phyloP scores from a whole-genome alignment of 2,113 vertebrate species.

The Terrapene triunguis region DNA sequence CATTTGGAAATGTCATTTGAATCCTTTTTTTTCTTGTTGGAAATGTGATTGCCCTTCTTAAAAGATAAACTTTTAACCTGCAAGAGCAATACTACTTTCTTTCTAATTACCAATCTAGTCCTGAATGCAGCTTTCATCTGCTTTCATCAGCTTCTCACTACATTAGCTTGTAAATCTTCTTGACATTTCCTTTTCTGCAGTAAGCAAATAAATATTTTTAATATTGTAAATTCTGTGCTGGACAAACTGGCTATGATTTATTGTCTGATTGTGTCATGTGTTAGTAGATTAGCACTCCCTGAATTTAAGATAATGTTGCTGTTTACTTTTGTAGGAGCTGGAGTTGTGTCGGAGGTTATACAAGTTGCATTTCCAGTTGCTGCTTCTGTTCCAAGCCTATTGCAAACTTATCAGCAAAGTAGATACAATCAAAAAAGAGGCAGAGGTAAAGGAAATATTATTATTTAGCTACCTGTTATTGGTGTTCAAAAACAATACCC shows the following conservation, averaged over 20 bases:
- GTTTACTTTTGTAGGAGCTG: slow-evolving; percentile 87
- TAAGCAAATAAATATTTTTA: slow-evolving; percentile 69
- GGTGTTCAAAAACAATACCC: slow-evolving; percentile 40
- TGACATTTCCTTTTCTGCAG: slow-evolving; percentile 58
- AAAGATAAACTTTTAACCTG: slow-evolving; percentile 48
- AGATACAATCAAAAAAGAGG: slow-evolving; percentile 93
- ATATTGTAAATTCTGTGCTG: slow-evolving; percentile 42
- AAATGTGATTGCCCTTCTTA: slow-evolving; percentile 57
- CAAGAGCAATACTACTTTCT: background rate
- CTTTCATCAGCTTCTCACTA: slow-evolving; percentile 66
- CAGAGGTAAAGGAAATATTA: slow-evolving; percentile 86
- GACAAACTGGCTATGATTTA: slow-evolving; percentile 34
- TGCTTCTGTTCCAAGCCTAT: slow-evolving; percentile 98
- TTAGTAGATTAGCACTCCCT: background rate
- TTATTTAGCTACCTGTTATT: slow-evolving; percentile 25
- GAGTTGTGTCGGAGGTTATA: slow-evolving; percentile 96
- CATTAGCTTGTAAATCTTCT: slow-evolving; percentile 69
- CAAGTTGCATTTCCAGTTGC: slow-evolving; percentile 97
- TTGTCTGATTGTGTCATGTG: slow-evolving; percentile 26
- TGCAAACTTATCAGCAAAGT: slow-evolving; percentile 96
- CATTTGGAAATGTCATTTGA: slow-evolving; percentile 53
- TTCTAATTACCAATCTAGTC: slow-evolving; percentile 50
- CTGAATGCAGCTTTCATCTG: slow-evolving; percentile 59
- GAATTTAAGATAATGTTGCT: slow-evolving; percentile 5
- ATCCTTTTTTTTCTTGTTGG: slow-evolving; percentile 22